A percentile compares a stretch with the other conserved stretches of the same genome.
Evolutionary conservation across 1,140 invertebrate genomes (phyloP).

Genomic region (Chrysomallon squamiferum): DNA sequence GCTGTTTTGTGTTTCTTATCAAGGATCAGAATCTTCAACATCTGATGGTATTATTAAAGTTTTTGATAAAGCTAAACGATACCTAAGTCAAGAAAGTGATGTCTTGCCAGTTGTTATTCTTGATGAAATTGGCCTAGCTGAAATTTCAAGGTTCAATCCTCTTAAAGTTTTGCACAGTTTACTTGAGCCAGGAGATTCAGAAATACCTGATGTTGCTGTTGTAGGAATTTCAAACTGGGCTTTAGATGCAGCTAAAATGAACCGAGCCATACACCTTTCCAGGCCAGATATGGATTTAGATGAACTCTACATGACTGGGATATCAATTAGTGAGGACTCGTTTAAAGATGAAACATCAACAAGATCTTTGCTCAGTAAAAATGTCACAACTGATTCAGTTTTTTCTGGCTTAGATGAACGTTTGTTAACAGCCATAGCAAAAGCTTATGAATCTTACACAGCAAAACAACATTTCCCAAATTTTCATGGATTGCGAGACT

Average conservation of each 20-base stretch:
- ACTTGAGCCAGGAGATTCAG: conserved; percentile 25
- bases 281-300: conserved; percentile 35
- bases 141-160: conserved; percentile 31
- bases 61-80: conserved; percentile 31
- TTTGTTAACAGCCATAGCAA: conserved; percentile 25
- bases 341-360: neutral
- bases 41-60: conserved; percentile 40
- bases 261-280: conserved; percentile 36
- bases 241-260: conserved; percentile 44
- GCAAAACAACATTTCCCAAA: conserved; percentile 27
- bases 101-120: conserved; percentile 31
- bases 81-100: conserved; percentile 21
- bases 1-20: conserved; percentile 30
- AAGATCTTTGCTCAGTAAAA: neutral
- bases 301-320: conserved; percentile 32
- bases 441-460: conserved; percentile 31
- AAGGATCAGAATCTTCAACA: conserved; percentile 36
- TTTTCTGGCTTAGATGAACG: conserved; percentile 1
- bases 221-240: conserved; percentile 45
- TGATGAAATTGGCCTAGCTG: conserved; percentile 38
- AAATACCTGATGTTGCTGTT: conserved; percentile 26
- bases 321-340: conserved; percentile 15
- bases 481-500: conserved; percentile 50
- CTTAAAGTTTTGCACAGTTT: conserved; percentile 35
- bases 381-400: neutral